A percentile compares a stretch with the other conserved stretches of the same genome.
Conservation (phyloP, 2,797 vertebrate genomes). For the Enteromius mattozi region DNA sequence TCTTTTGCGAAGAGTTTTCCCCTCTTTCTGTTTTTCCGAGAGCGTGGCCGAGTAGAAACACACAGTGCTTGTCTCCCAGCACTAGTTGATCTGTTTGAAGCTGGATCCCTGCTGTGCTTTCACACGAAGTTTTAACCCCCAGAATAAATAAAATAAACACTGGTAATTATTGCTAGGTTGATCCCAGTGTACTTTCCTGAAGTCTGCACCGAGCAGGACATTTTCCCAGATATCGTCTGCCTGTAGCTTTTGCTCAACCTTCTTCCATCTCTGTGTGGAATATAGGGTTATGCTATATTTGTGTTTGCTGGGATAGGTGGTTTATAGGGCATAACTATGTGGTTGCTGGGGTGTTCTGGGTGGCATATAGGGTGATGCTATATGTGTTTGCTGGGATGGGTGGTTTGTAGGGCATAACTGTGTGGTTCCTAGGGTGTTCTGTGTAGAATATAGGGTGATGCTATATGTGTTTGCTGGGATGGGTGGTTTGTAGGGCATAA, state of each 20-base stretch:
- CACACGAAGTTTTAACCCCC: slow-evolving; percentile 52
- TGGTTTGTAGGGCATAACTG: not conserved
- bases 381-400: no score
- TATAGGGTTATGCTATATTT: not conserved
- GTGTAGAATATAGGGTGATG: no score
- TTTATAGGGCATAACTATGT: not conserved
- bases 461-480: not conserved
- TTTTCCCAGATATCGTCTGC: slow-evolving; percentile 14
- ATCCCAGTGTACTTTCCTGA: slow-evolving; percentile 38
- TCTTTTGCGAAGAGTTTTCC: slow-evolving; percentile 42
- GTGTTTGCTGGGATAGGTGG: no score
- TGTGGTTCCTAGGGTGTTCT: not conserved
- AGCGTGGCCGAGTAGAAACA: slow-evolving; percentile 46
- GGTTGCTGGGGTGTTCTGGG: not conserved
- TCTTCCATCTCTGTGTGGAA: not conserved
- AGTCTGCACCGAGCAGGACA: slow-evolving; percentile 43
- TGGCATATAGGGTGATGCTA: not conserved
- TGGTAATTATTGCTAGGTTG: slow-evolving; percentile 43
- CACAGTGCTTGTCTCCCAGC: slow-evolving; percentile 47
- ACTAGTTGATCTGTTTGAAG: slow-evolving; percentile 59
- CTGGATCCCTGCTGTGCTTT: slow-evolving; percentile 56
- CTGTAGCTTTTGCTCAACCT: slow-evolving; percentile 30
- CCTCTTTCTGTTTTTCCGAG: slow-evolving; percentile 41
- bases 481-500: not conserved
- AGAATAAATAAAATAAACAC: slow-evolving; percentile 55